These are phyloP conservation scores for Regulus satrapa DNA, from an alignment of 2,113 vertebrate species.

Conservation along the genomic window DNA sequence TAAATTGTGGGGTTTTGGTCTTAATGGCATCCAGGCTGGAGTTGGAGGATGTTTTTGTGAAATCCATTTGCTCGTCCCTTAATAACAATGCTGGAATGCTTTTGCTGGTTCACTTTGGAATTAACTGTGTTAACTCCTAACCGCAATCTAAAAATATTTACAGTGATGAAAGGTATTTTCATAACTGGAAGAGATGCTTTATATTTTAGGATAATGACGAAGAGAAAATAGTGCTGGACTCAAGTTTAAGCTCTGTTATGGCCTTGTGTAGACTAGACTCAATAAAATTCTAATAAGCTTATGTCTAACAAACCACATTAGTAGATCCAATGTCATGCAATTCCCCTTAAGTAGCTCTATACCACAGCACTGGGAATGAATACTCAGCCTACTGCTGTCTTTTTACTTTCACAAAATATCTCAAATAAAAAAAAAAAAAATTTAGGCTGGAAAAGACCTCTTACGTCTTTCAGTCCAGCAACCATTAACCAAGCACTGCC, in stretches of 20 bases:
- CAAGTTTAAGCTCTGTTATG: neutral
- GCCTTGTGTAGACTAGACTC: neutral
- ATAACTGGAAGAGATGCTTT: neutral
- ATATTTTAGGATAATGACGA: neutral
- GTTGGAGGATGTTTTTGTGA: neutral
- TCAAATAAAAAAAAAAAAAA: neutral
- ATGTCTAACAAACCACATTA: neutral
- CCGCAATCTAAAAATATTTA: neutral
- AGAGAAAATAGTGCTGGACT: neutral
- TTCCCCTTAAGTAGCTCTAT: neutral
- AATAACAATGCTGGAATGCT: neutral
- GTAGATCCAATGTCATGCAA: neutral
- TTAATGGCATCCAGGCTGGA: neutral
- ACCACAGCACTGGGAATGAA: neutral
- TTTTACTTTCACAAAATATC: neutral
- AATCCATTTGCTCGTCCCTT: neutral
- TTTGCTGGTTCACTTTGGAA: neutral
- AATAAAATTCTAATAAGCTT: neutral
- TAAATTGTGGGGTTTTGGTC: neutral
- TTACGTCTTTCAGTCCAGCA: neutral
- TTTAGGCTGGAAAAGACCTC: neutral
- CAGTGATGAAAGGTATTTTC: neutral
- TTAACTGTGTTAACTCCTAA: neutral
- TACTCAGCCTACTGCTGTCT: neutral
- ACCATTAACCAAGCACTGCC: neutral